Percentiles rank a stretch among this genome's conserved stretches.
Conservation (phyloP, 2,888 invertebrate species). For the Drosophila bunnanda region DNA sequence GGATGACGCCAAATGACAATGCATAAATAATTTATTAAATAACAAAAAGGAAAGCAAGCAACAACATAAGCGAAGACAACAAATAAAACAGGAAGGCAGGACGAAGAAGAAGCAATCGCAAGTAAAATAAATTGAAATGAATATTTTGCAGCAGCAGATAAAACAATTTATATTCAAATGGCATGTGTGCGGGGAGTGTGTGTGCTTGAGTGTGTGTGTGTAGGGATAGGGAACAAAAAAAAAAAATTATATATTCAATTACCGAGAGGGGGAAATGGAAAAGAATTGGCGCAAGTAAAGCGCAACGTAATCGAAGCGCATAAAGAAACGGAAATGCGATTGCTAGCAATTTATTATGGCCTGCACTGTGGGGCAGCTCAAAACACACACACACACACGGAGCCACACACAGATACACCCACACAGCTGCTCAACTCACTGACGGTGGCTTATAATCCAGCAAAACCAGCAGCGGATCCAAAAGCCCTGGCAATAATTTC, state of each 20-base stretch:
- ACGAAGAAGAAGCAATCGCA: conserved; percentile 18
- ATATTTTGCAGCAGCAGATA: conserved; percentile 72
- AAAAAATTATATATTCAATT: conserved; percentile 79
- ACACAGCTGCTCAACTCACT: conserved; percentile 7
- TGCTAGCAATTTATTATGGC: conserved; percentile 80
- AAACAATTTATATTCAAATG: conserved; percentile 80
- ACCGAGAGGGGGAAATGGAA: conserved; percentile 47
- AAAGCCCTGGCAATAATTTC: conserved; percentile 76
- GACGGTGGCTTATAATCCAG: conserved; percentile 65
- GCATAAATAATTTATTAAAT: conserved; percentile 75
- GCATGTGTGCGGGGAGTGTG: conserved; percentile 40
- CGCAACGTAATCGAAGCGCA: conserved; percentile 74
- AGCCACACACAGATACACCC: conserved; percentile 9
- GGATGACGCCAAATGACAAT: conserved; percentile 45
- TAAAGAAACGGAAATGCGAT: conserved; percentile 79
- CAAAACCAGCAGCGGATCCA: conserved; percentile 65
- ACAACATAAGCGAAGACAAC: not conserved
- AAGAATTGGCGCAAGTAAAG: conserved; percentile 68
- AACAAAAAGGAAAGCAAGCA: conserved; percentile 49
- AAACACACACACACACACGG: conserved; percentile 12
- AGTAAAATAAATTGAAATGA: conserved; percentile 77
- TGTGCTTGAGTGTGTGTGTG: conserved; percentile 29
- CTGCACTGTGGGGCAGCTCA: conserved; percentile 61
- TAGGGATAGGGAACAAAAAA: conserved; percentile 41
- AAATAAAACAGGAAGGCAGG: conserved; percentile 12